Base-by-base conservation (phyloP, 2,888 invertebrate species). In the Cantharis lateralis region DNA sequence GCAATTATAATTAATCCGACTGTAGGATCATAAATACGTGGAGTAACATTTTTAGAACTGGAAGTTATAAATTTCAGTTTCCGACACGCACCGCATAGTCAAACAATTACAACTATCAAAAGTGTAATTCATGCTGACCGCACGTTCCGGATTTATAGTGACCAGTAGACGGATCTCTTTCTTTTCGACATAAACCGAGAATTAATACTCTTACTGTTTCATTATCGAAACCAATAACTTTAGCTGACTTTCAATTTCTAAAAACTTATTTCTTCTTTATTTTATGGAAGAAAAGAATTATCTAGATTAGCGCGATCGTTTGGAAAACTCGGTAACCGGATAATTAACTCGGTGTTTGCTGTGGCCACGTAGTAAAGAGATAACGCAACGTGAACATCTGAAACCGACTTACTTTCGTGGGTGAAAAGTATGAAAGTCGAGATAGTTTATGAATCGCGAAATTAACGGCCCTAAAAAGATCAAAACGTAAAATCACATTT, bases 81-180 rank as follows among this genome's bases (percentile, higher is more conserved):
- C 83, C 82, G 83, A 82, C 83, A 82, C 81, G 83, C 83, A 83
- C 82, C 82, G 83, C 83, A 85, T 84, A 84, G 85, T 84, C 85
- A 85, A 86, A 86, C 85, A 86, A 86, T 86, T 86, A 86, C 83
- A 84, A 83, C 85, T 82, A 85, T 85, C 85, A 83, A 84, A 84
- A 83, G 84, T 83, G 85, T 85, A 85, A 86, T 87, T 86, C 84
- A 84, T 86, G 85, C 82, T 81, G 81, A 81, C 82, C 84, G 81
- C 86, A 85, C 84, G 85, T 85, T 76, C 80, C 76, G 80, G 82
- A 86, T 86, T 86, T 86, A 85, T 83, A 77, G 79, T 77, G 76
- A 79, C 72, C 75, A 78, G 73, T 79, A 69, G 75, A 78, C 73
- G 78, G 81, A 66, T 66, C 64, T 81, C 82, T 77, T 74, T 74